A percentile compares a stretch with the other conserved stretches of the same genome.
Conservation (phyloP, 2,888 invertebrate species). For the Aethes cnicana region DNA sequence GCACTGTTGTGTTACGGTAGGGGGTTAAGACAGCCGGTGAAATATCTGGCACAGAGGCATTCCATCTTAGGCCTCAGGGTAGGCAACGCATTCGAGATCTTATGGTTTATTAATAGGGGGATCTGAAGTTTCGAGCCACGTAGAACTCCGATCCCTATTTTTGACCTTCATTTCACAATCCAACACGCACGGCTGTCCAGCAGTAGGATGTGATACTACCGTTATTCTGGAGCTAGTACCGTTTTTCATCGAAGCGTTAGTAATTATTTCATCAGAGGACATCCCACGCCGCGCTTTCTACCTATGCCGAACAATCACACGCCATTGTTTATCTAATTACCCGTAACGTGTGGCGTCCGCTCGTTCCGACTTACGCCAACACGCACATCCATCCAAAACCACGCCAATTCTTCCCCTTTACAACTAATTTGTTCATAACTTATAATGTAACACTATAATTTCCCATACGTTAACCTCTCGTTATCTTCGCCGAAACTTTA, state of each 20-base stretch:
- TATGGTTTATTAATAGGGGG: too few relatives aligned
- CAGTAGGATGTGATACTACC: too few relatives aligned
- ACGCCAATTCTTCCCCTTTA: conserved; percentile 39
- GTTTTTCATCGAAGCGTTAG: conserved; percentile 1
- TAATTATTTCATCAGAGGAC: conserved; percentile 26
- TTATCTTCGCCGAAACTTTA: conserved; percentile 49
- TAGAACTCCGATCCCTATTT: too few relatives aligned
- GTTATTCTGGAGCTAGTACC: too few relatives aligned
- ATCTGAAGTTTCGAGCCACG: too few relatives aligned
- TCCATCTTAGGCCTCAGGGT: too few relatives aligned
- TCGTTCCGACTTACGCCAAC: conserved; percentile 50
- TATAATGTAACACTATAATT: conserved; percentile 47
- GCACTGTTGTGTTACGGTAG: too few relatives aligned
- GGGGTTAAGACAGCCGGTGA: too few relatives aligned
- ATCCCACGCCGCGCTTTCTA: conserved; percentile 53
- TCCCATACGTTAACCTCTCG: conserved; percentile 52
- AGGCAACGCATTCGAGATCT: too few relatives aligned
- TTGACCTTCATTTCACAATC: too few relatives aligned
- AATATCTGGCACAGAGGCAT: too few relatives aligned
- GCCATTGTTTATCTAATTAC: conserved; percentile 67
- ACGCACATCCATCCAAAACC: conserved; percentile 49
- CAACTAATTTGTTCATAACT: conserved; percentile 26
- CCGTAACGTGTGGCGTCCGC: conserved; percentile 52
- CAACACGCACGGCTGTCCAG: too few relatives aligned
- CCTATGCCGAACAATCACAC: conserved; percentile 59